Evolutionary conservation across 2,888 invertebrate genomes (phyloP), one percentile per base, ranked within the genome.

Genomic region (Mesoligia furuncula): DNA sequence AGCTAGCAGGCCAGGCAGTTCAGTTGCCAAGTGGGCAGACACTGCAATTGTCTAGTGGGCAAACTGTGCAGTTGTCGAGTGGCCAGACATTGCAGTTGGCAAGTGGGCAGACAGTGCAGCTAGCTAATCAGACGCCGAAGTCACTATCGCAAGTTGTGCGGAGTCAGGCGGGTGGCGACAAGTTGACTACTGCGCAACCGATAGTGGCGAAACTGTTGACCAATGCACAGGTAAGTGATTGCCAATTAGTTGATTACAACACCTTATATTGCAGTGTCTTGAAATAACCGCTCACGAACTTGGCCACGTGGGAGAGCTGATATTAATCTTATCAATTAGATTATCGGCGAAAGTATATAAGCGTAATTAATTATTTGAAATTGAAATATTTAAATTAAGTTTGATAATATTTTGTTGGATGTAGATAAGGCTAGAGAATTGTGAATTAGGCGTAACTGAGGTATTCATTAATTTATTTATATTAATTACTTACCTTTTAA

Each of bases 161-260:
- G 81, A 93, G 88, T 84, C 96, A 93, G 86, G 87, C 91, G 31
- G 85, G 92, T 17, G 92, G 90, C 1, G 97, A 96, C 31, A 97
- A 96, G 86, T 57, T 93, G n/a, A 54, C 82, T 13, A 70, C 84
- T 8, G 87, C 91, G 89, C 97, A 96, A 90, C 97, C 98, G 7
- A 97, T 98, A 48, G 97, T 98, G 61, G 98, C 98, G 0, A 98
- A 98, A 92, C 97, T 98, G 31, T 94, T 98, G 42, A 98, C 98
- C 11, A 98, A 98, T 91, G 97, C 98, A 66, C 97, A 97, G 96
- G 97, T 97, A 93, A 92, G 75, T 70, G n/a, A 75, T 51, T 59
- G 59, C 17, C 1, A 13, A 64, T 71, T 59, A 69, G 45, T n/a
- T 15, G n/a, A 59, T 85, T 48, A 70, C 59, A n/a, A n/a, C 39